Base-by-base conservation (phyloP, 2,888 invertebrate genomes). In the Tetragnatha montana region DNA sequence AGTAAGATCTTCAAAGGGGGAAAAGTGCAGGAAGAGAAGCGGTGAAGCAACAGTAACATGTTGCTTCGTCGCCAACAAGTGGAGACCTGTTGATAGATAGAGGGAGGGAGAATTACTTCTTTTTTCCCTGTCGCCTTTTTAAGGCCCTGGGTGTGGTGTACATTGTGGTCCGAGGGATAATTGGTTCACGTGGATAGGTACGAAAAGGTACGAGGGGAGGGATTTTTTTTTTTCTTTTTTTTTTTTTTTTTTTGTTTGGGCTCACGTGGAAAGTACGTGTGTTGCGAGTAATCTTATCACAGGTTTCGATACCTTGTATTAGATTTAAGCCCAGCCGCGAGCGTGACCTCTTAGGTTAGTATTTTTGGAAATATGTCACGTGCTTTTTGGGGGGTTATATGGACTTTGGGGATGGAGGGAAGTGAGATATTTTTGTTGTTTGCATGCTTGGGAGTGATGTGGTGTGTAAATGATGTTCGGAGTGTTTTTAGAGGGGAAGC, bases 41-140 rank as follows among this genome's bases (percentile, higher is more conserved):
- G 21, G 19, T n/a, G 88, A 89, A 80, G 84, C 80, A 89, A 84
- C 89, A 85, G 85, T 89, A 85, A 89, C 89, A 89, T 89, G 89
- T 89, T 89, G 89, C 89, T 81, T 76, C 81, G 69, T 47, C 81
- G 60, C 83, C 89, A 89, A 89, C 89, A 89, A 89, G 89, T 89
- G 89, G 76, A 71, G 73, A 89, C 89, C 89, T 89, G 89, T 89
- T 89, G 89, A 89, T 89, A 81, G 60, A 82, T 70, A 60, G 84
- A 76, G 51, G 81, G 75, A 80, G 73, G 35, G 35, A 10, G 60
- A 60, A 60, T 60, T 81, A 74, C 69, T 68, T 81, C 60, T 79
- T 86, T 86, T 50, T 49, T 17, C 73, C 83, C 75, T 47, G 81
- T 71, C 74, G 50, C 83, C 82, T 87, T 81, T 85, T 85, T 85